phyloP scores from a whole-genome alignment of 2,113 vertebrate genomes.

The Edolisoma coerulescens region DNA sequence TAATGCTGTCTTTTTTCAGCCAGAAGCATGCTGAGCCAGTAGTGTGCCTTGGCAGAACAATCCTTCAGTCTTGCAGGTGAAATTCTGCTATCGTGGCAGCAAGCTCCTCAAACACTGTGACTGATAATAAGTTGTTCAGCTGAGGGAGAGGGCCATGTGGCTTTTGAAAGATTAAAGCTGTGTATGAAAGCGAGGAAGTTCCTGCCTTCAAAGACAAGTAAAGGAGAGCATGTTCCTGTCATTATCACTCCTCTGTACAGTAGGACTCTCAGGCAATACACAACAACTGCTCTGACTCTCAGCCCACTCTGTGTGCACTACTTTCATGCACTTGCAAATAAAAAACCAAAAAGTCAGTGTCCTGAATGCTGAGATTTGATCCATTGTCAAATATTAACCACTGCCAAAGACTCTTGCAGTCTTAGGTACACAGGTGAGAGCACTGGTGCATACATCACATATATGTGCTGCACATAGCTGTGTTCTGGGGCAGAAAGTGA shows the following conservation, averaged over 20 bases:
- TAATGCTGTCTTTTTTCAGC: not conserved
- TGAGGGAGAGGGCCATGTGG: not conserved
- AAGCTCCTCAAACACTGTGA: not conserved
- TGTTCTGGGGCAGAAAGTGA: not conserved
- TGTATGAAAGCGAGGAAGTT: not conserved
- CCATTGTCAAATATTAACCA: not conserved
- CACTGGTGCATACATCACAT: not conserved
- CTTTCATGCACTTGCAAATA: not conserved
- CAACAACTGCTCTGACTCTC: not conserved
- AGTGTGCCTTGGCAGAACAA: not conserved
- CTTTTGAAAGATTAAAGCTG: slow-evolving; percentile 7
- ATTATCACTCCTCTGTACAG: not conserved
- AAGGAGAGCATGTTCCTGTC: not conserved
- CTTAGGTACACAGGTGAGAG: not conserved
- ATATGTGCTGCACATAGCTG: accelerated
- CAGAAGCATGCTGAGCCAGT: not conserved
- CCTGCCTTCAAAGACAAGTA: not conserved
- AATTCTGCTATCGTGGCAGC: not conserved
- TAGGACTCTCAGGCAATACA: not conserved
- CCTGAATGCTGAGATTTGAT: not conserved
- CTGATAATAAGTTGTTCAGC: not conserved
- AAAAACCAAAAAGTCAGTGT: not conserved
- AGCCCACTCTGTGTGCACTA: not conserved
- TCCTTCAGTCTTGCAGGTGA: not conserved
- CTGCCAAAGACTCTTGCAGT: not conserved